These are phyloP conservation scores for Leucosticte australis DNA, from an alignment of 2,113 vertebrate genomes.

Conservation along the genomic window DNA sequence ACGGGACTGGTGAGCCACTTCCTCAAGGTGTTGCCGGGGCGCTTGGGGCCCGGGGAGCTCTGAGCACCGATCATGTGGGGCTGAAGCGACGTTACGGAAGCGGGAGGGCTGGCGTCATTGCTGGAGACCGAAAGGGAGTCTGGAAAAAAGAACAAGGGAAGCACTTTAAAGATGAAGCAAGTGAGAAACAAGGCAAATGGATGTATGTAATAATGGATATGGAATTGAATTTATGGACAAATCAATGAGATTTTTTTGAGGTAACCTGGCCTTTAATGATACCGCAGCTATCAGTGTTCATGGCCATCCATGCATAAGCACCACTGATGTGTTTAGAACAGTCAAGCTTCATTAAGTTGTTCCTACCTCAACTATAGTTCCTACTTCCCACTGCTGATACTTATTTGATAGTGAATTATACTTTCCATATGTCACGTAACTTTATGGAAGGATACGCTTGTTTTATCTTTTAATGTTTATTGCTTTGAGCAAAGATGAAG, in stretches of 20 bases:
- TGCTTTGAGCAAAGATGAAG: background rate
- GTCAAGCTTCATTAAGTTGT: background rate
- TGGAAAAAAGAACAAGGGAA: conserved; percentile 35
- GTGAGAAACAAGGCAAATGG: background rate
- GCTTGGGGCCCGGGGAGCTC: conserved; percentile 93
- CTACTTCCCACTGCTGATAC: background rate
- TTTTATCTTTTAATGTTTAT: background rate
- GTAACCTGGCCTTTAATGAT: background rate
- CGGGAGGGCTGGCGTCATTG: conserved; percentile 89
- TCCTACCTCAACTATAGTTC: background rate
- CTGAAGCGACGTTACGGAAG: conserved; percentile 90
- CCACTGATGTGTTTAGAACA: background rate
- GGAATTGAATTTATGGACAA: background rate
- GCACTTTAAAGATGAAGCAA: background rate
- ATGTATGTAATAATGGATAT: background rate
- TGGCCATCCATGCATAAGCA: background rate
- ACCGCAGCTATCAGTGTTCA: background rate
- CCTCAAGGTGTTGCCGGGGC: conserved; percentile 95
- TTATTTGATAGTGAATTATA: background rate
- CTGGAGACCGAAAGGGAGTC: conserved; percentile 95
- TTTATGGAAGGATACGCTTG: background rate
- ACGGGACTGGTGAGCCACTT: conserved; percentile 99
- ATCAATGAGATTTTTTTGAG: background rate
- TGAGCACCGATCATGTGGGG: conserved; percentile 91
- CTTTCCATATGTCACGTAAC: background rate